A percentile compares a stretch with the other conserved stretches of the same genome.
phyloP scores from a whole-genome alignment of 2,113 vertebrate genomes.

The Pachycephala philippinensis region DNA sequence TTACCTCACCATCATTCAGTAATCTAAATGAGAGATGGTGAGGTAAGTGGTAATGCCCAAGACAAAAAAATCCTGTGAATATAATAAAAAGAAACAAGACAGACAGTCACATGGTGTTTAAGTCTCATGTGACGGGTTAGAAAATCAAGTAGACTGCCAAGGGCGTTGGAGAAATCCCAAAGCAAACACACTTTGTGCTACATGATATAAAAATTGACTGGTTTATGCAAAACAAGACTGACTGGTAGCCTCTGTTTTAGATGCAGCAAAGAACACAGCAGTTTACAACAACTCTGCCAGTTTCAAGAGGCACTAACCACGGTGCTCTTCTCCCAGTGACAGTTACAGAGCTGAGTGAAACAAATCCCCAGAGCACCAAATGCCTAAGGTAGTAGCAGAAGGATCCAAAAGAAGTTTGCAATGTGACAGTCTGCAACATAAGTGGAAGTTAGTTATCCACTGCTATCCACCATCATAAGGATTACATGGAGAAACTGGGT shows the following conservation, averaged over 20 bases:
- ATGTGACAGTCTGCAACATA: background rate
- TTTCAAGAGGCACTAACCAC: background rate
- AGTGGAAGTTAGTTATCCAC: background rate
- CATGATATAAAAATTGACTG: background rate
- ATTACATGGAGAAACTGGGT: background rate
- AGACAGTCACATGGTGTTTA: background rate
- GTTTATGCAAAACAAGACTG: background rate
- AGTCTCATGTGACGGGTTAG: background rate
- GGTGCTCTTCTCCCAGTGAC: background rate
- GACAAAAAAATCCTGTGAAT: background rate
- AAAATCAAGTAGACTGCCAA: background rate
- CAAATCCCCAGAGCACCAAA: background rate
- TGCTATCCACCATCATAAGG: background rate
- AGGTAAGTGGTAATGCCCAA: background rate
- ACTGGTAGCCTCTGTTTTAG: background rate
- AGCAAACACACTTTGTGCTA: background rate
- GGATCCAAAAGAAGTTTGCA: background rate
- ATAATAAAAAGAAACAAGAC: background rate
- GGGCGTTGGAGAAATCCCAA: background rate
- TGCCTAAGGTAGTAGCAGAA: background rate
- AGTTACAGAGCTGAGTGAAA: background rate
- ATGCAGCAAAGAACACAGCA: background rate
- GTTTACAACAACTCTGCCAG: background rate
- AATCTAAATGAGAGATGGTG: background rate
- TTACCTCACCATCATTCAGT: background rate